Base-by-base conservation (phyloP, 1,140 invertebrate species). In the Rhopalosiphum padi region DNA sequence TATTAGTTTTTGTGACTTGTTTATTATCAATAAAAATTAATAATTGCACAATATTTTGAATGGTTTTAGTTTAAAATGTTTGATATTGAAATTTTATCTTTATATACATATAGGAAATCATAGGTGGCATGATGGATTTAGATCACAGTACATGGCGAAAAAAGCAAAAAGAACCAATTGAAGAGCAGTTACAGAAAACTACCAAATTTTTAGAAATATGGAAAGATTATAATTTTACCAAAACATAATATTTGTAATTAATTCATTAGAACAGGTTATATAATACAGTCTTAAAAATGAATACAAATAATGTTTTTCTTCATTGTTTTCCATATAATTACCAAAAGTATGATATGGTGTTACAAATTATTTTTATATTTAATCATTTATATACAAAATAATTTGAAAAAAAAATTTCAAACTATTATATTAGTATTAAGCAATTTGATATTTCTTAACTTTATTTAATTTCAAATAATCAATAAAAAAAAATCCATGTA, bases 101-200 rank as follows among this genome's bases (percentile, higher is more conserved):
- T 53, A 94, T 92, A 18, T 51, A 89, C 25, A 23, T 96, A 25
- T 94, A 98, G 97, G 98, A 99, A 97, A 97, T 99, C 46, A 97
- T 99, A 95, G 98, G 97, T 55, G 99, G 99, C 5, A 98, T 99
- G 96, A 95, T 99, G 94, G 98, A 99, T 95, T 95, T 99, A 83
- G 97, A 99, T 95, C 97, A 98, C 93, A 96, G 96, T 85, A 94
- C 97, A 93, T 99, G 98, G 98, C 96, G 97, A 93, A 98, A 98
- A 95, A 97, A 97, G 22, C 96, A 96, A 94, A 96, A 95, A 94
- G 97, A 98, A 95, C 96, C 95, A 88, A 97, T 97, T 95, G 96
- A 97, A 91, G 95, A 96, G 82, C 97, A 98, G 94, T 96, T 96
- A 83, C 95, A 96, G 94, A 97, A 97, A 95, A 96, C 97, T 15